Conservation (phyloP, 1,140 invertebrate genomes). For the Zaprionus taronus region DNA sequence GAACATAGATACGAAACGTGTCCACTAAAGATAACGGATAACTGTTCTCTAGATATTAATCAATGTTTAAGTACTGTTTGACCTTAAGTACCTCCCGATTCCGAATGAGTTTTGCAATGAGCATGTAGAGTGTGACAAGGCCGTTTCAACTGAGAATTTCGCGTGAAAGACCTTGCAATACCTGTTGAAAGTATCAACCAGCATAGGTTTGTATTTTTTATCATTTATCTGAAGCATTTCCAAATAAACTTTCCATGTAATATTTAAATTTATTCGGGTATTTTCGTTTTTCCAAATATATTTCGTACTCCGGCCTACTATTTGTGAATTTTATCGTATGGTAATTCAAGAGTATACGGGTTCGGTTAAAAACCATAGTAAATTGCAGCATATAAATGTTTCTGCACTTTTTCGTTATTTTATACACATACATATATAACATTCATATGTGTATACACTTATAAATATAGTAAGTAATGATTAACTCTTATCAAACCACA, state of each 20-base stretch:
- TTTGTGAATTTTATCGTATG: background rate
- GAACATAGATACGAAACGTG: conserved; percentile 22
- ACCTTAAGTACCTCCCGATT: conserved; percentile 20
- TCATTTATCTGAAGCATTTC: background rate
- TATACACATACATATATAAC: background rate
- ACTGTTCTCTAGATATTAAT: conserved; percentile 38
- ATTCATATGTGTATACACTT: background rate
- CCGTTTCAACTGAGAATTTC: background rate
- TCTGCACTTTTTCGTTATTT: background rate
- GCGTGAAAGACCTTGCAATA: background rate
- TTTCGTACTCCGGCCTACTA: background rate
- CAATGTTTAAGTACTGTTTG: conserved; percentile 29
- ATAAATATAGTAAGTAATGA: background rate
- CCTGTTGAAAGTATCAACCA: background rate
- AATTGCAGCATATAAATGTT: background rate
- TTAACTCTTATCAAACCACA: background rate
- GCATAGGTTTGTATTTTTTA: background rate
- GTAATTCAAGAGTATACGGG: background rate
- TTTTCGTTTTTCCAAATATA: background rate
- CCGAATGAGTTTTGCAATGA: background rate
- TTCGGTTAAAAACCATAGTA: background rate
- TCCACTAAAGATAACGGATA: conserved; percentile 14
- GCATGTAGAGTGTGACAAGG: conserved; percentile 14
- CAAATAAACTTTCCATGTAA: background rate
- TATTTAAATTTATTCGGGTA: background rate